These are phyloP conservation scores for Rhyzopertha dominica DNA, from an alignment of 1,140 invertebrate species.

Conservation along the genomic window DNA sequence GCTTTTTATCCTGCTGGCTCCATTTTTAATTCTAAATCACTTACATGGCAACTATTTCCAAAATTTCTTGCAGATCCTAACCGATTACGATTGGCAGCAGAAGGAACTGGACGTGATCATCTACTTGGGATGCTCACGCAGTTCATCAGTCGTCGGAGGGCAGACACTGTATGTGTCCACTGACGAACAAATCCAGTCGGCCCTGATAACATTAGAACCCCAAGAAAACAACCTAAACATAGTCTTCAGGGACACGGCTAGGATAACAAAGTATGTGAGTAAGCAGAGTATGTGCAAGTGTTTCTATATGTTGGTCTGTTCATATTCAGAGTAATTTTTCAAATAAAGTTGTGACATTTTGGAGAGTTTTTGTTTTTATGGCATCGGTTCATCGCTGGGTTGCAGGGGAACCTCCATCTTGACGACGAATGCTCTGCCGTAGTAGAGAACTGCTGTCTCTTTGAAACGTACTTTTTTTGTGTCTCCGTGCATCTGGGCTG, in stretches of 20 bases:
- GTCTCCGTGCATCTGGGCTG: too few relatives aligned
- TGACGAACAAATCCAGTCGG: conserved; percentile 45
- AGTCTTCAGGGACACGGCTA: conserved; percentile 61
- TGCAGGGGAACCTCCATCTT: too few relatives aligned
- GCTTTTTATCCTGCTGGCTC: too few relatives aligned
- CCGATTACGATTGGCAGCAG: conserved; percentile 46
- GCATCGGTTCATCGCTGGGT: too few relatives aligned
- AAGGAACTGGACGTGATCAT: conserved; percentile 54
- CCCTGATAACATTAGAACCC: conserved; percentile 51
- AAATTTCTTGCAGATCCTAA: conserved; percentile 43
- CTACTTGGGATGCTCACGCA: conserved; percentile 50
- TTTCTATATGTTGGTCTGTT: conserved; percentile 42
- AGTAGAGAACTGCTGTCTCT: too few relatives aligned
- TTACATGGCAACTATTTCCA: conserved; percentile 8
- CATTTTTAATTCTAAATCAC: too few relatives aligned
- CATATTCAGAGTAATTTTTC: conserved; percentile 41
- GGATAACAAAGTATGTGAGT: conserved; percentile 44
- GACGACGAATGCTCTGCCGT: too few relatives aligned
- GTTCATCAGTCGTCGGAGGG: conserved; percentile 43
- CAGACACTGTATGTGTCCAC: conserved; percentile 51
- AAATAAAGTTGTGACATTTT: too few relatives aligned
- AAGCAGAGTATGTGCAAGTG: conserved; percentile 36
- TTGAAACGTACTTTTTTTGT: too few relatives aligned
- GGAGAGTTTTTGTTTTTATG: too few relatives aligned
- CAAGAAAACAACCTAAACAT: conserved; percentile 61